Evolutionary conservation across 2,888 invertebrate species (phyloP).

Genomic region (Macaria notata): DNA sequence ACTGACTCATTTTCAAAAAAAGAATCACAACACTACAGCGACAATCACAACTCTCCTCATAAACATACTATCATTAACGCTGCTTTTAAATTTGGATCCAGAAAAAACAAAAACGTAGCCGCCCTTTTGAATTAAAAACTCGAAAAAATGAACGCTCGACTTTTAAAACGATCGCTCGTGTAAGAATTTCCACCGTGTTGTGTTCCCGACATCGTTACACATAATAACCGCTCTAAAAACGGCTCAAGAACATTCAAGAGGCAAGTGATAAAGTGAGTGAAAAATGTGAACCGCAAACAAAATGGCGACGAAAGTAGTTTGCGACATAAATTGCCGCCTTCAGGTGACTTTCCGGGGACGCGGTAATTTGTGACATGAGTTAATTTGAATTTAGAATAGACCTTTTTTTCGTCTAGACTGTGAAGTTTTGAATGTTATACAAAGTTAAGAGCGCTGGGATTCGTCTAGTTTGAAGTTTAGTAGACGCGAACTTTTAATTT

Average conservation of each 20-base stretch:
- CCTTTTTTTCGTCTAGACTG: slow-evolving; percentile 11
- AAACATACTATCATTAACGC: too few relatives aligned
- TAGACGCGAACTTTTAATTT: too few relatives aligned
- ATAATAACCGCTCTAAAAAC: slow-evolving; percentile 20
- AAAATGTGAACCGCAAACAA: slow-evolving; percentile 18
- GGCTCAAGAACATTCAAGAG: slow-evolving; percentile 12
- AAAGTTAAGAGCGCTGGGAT: too few relatives aligned
- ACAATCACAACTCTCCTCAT: neutral
- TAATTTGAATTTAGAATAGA: slow-evolving; percentile 7
- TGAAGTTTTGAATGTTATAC: neutral
- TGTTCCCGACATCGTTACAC: slow-evolving; percentile 15
- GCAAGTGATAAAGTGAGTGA: slow-evolving; percentile 22
- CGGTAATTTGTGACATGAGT: slow-evolving; percentile 2
- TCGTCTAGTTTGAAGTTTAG: too few relatives aligned
- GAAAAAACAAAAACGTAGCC: too few relatives aligned
- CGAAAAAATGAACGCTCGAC: neutral
- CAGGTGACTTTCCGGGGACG: neutral
- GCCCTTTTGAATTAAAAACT: neutral
- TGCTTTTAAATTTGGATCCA: too few relatives aligned
- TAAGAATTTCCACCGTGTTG: slow-evolving; percentile 2
- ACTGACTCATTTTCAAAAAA: slow-evolving; percentile 2
- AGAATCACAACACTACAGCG: neutral
- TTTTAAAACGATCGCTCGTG: too few relatives aligned
- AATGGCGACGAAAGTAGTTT: slow-evolving; percentile 11
- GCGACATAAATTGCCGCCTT: slow-evolving; percentile 5